Base-by-base conservation (phyloP, 2,113 vertebrate genomes). In the Dipodomys stephensi region DNA sequence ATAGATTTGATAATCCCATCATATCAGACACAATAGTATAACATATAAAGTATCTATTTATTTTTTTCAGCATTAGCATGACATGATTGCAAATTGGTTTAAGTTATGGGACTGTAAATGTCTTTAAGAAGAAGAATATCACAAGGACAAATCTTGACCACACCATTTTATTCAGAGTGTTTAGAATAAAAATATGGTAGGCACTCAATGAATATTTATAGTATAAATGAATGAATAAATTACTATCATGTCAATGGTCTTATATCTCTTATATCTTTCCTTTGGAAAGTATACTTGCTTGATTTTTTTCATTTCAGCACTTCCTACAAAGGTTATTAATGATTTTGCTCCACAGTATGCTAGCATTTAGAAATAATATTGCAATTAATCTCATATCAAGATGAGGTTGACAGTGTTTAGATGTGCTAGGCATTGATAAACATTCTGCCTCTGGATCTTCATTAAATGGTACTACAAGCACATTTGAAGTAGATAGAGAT, bases 161-260 rank as follows among this genome's bases (percentile, higher is more conserved):
- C 25, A 30, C 1, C 25, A 53, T 73, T 87, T 88, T 22, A 35
- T 10, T 10, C 8, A 28, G 1, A 28, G n/a, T 71, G 8, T 76
- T 91, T 81, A 80, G 25, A 72, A 90, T 83, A 15, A 30, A 83
- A 68, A 91, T 79, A 39, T 12, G 76, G 53, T 62, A 90, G 3
- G 6, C 35, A 65, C 1, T 82, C 25, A 64, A 46, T 20, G 64
- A 76, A 15, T 69, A 74, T 27, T 28, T 81, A 11, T 35, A 65
- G 6, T 20, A 22, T 79, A 25, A 94, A 65, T 25, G 23, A 35
- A 69, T 53, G 15, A 91, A 18, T 49, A 28, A 49, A 78, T 78
- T 18, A 46, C 27, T 80, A 15, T n/a, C 9, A 44, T 39, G 8
- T 1, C 4, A 68, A 2, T 57, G 6, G 0, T 9, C 8, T 69